phyloP scores from a whole-genome alignment of 2,797 vertebrate genomes.

The Meda fulgida region DNA sequence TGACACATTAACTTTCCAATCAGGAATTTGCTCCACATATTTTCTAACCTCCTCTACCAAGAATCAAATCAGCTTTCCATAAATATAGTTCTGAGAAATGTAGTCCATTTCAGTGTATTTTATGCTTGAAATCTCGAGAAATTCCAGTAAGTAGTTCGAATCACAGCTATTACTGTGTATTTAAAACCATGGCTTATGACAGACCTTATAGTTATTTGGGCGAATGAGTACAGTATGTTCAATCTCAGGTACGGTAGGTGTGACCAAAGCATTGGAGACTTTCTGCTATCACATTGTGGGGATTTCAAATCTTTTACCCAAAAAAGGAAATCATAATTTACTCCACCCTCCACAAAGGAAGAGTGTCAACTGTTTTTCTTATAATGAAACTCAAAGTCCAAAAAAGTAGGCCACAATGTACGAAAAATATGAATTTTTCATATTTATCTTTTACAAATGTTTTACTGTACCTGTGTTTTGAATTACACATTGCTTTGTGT shows the following conservation, averaged over 20 bases:
- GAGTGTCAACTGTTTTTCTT: neutral
- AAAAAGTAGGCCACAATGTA: neutral
- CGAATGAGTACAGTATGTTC: neutral
- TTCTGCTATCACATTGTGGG: neutral
- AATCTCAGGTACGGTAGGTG: neutral
- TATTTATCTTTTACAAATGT: neutral
- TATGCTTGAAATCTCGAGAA: slow-evolving; percentile 14
- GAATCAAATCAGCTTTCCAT: slow-evolving; percentile 51
- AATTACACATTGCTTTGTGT: neutral
- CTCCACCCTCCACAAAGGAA: neutral
- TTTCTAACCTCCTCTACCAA: slow-evolving; percentile 36
- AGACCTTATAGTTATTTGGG: slow-evolving; percentile 29
- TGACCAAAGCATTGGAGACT: neutral
- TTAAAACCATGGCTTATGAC: slow-evolving; percentile 34
- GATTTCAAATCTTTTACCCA: neutral
- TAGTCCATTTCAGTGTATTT: neutral
- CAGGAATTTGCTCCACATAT: slow-evolving; percentile 38
- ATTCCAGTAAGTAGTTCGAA: slow-evolving; percentile 50
- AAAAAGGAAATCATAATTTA: neutral
- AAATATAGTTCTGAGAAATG: slow-evolving; percentile 50
- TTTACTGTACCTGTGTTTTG: neutral
- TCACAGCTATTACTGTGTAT: slow-evolving; percentile 50
- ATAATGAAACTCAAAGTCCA: neutral
- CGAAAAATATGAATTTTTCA: no score
- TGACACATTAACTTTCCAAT: slow-evolving; percentile 56